Conservation (phyloP, 2,113 vertebrate genomes). For the Nannospalax galili region DNA sequence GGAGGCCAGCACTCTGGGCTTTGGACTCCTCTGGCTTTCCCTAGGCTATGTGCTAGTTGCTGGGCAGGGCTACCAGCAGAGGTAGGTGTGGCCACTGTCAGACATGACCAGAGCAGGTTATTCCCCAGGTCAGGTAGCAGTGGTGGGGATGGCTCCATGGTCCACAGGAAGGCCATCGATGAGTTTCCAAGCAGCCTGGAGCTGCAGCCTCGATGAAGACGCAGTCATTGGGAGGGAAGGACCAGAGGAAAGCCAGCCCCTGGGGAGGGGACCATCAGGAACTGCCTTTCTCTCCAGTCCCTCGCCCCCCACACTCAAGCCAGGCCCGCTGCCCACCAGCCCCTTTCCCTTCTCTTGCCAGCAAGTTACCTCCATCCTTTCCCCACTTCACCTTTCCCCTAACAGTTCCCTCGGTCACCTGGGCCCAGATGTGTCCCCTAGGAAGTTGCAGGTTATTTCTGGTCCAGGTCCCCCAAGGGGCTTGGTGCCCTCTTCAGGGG, state of each 20-base stretch:
- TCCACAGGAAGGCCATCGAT: neutral
- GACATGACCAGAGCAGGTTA: neutral
- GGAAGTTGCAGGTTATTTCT: neutral
- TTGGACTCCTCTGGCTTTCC: neutral
- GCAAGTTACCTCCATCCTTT: neutral
- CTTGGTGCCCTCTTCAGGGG: neutral
- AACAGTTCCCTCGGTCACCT: neutral
- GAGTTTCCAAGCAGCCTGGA: constrained; percentile 23
- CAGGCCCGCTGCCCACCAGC: constrained; percentile 53
- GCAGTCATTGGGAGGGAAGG: constrained; percentile 78
- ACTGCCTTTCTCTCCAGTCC: constrained; percentile 83
- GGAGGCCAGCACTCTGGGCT: neutral
- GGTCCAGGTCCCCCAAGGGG: neutral
- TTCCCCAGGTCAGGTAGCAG: neutral
- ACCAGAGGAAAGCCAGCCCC: constrained; percentile 82
- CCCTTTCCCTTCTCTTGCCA: neutral
- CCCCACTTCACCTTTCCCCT: no score
- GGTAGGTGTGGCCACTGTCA: neutral
- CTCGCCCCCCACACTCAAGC: constrained; percentile 73
- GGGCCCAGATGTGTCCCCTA: neutral
- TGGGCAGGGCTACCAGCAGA: neutral
- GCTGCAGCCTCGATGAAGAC: constrained; percentile 60
- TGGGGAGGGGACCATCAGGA: constrained; percentile 80
- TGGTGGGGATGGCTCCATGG: neutral
- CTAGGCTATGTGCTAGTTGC: neutral